Conservation (phyloP, 1,140 invertebrate genomes). For the Adelges cooleyi region DNA sequence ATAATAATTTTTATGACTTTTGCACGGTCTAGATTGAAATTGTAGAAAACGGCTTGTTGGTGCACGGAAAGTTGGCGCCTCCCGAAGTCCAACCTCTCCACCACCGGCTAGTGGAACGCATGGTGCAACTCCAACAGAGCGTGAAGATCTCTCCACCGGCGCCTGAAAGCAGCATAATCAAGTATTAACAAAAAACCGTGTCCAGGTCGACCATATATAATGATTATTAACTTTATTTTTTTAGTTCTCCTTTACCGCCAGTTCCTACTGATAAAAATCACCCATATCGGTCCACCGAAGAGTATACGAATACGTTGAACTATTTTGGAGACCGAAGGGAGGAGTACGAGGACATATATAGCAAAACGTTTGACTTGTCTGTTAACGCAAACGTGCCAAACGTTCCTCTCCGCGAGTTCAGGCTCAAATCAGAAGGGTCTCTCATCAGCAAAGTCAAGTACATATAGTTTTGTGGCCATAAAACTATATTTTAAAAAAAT, state of each 20-base stretch:
- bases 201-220: background rate
- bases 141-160: slow-evolving; percentile 30
- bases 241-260: slow-evolving; percentile 57
- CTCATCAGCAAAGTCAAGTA: background rate
- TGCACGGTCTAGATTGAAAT: slow-evolving; percentile 55
- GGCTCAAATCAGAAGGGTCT: slow-evolving; percentile 7
- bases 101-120: slow-evolving; percentile 70
- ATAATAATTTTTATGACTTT: background rate
- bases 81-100: slow-evolving; percentile 74
- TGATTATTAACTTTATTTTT: slow-evolving; percentile 33
- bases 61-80: slow-evolving; percentile 74
- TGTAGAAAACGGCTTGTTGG: slow-evolving; percentile 61
- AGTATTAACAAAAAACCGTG: too few species aligned
- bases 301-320: slow-evolving; percentile 38
- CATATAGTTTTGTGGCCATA: too few species aligned
- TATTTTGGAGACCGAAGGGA: slow-evolving; percentile 40
- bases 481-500: too few species aligned
- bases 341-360: slow-evolving; percentile 54
- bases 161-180: slow-evolving; percentile 17
- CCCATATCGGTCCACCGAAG: slow-evolving; percentile 33
- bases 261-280: slow-evolving; percentile 48
- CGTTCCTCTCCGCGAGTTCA: slow-evolving; percentile 8
- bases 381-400: background rate
- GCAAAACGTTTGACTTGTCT: slow-evolving; percentile 43
- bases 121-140: slow-evolving; percentile 58